Evolutionary conservation across 2,888 invertebrate species (phyloP).

Genomic region (Ypsolopha scabrella): DNA sequence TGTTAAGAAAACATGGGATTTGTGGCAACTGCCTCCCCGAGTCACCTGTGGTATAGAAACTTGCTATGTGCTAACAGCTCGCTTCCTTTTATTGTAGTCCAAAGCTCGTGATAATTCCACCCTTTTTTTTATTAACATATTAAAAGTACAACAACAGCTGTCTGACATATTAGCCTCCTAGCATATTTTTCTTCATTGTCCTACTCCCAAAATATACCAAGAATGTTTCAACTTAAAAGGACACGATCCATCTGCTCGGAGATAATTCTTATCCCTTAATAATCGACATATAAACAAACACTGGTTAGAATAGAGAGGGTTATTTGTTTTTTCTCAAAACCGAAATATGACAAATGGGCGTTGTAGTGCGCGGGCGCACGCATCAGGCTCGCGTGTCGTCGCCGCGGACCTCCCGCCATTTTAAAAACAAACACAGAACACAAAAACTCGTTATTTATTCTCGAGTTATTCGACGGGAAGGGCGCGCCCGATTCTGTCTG

Average conservation of each 20-base stretch:
- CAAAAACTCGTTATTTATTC: conserved; percentile 68
- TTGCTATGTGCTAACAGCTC: neutral
- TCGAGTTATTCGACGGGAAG: conserved; percentile 60
- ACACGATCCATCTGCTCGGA: conserved; percentile 51
- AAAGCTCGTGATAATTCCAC: neutral
- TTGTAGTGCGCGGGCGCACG: conserved; percentile 25
- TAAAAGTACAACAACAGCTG: neutral
- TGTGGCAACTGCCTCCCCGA: neutral
- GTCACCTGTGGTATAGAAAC: neutral
- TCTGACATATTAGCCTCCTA: conserved; percentile 5
- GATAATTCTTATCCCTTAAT: conserved; percentile 61
- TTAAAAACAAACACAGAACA: conserved; percentile 68
- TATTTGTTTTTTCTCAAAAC: conserved; percentile 64
- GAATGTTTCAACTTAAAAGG: conserved; percentile 13
- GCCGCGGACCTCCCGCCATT: conserved; percentile 68
- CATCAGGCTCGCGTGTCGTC: conserved; percentile 61
- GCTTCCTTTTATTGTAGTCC: neutral
- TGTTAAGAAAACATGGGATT: conserved; percentile 1
- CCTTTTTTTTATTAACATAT: neutral
- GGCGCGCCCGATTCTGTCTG: conserved; percentile 63
- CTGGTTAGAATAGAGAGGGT: conserved; percentile 55
- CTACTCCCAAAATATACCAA: conserved; percentile 1
- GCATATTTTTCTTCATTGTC: conserved; percentile 9
- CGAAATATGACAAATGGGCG: conserved; percentile 68
- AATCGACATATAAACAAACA: conserved; percentile 61